Base-by-base conservation (phyloP, 2,113 vertebrate genomes). In the Micronycteris hirsuta region DNA sequence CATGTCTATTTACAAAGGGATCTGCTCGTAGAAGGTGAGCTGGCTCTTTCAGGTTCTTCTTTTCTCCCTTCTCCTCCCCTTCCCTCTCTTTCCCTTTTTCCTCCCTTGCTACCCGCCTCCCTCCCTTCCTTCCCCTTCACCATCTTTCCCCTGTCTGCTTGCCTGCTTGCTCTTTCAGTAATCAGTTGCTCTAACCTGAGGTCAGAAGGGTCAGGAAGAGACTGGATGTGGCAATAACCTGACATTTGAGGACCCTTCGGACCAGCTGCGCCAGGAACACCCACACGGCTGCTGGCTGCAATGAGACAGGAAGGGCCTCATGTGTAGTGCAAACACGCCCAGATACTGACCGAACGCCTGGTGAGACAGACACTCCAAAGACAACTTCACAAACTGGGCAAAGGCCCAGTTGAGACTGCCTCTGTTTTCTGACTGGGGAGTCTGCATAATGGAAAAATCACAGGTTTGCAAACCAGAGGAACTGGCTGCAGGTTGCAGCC, bases 251-350 rank as follows among this genome's bases (percentile, higher is more conserved):
- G 58, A 43, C 33, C 36, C 43, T 96, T 77, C 68, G 41, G 73
- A 58, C 68, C 90, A 96, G 94, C 85, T 95, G 84, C 63, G 17
- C 94, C 95, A 95, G 89, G 81, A 92, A 87, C 83, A 58, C 92
- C 95, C 93, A 92, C 81, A 22, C 85, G 56, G 28, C 86, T 61
- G 63, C 52, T 74, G 78, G 83, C 87, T 82, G 9, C 4, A 4
- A 11, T 19, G 45, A 85, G 52, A 45, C 93, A 65, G 87, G 86
- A 90, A 54, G 45, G 56, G 12, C 63, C 93, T 61, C 45, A 5
- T 70, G 11, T 77, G 67, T 45, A 41, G 54, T 24, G 47, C 87
- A 94, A 96, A 96, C 73, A 41, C 67, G 61, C 61, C 76, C 54
- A 94, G 92, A 92, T 45, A 85, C 10, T 80, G 84, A 76, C 20